Conservation (phyloP, 2,797 vertebrate genomes). For the Notolabrus celidotus region DNA sequence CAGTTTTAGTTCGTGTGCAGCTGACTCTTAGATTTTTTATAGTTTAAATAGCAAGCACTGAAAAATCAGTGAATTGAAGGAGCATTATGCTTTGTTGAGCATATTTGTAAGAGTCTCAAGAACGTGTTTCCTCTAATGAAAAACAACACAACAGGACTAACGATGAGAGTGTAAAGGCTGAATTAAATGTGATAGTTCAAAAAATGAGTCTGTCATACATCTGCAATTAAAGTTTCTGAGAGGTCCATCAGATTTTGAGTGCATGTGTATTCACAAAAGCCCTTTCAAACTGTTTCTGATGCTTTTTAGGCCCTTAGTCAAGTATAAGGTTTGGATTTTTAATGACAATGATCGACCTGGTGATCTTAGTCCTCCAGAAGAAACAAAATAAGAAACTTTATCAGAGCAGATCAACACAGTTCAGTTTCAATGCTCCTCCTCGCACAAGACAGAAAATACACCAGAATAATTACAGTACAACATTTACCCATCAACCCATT, state of each 20-base stretch:
- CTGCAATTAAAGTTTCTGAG: not conserved
- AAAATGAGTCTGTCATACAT: not conserved
- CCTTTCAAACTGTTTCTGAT: not conserved
- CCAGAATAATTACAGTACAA: conserved; percentile 75
- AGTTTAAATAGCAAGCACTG: not conserved
- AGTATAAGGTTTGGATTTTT: not conserved
- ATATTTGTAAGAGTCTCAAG: not conserved
- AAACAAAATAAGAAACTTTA: conserved; percentile 11
- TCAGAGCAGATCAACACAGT: conserved; percentile 4
- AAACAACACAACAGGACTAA: conserved; percentile 18
- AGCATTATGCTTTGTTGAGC: not conserved
- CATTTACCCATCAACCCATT: conserved; percentile 78
- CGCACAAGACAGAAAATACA: conserved; percentile 64
- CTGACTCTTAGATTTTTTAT: conserved; percentile 25
- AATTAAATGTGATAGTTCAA: not conserved
- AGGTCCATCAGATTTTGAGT: conserved; percentile 3
- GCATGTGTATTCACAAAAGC: not conserved
- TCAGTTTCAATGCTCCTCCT: conserved; percentile 48
- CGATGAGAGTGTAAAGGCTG: not conserved
- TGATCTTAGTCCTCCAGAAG: conserved; percentile 11
- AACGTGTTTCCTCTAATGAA: not conserved
- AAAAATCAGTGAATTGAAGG: not conserved
- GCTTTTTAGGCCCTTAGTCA: conserved; percentile 16
- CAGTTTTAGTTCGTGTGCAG: conserved; percentile 25
- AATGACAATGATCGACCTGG: conserved; percentile 2